These are phyloP conservation scores for Musca vetustissima DNA, from an alignment of 1,140 invertebrate species.

Conservation along the genomic window DNA sequence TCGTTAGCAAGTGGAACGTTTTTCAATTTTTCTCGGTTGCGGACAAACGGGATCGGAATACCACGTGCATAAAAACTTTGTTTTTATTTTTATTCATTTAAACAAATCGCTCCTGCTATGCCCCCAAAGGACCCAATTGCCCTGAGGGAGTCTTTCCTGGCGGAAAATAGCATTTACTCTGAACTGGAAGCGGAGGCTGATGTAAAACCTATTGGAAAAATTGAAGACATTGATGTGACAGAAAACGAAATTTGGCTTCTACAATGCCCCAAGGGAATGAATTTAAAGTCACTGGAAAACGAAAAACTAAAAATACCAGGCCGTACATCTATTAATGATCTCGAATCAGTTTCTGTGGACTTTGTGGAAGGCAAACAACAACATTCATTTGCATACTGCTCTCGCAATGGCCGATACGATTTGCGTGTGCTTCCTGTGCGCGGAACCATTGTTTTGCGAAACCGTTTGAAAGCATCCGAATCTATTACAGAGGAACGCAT, in stretches of 20 bases:
- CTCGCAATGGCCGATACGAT: conserved; percentile 25
- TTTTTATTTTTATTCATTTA: background rate
- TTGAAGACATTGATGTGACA: conserved; percentile 21
- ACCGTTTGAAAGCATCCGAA: conserved; percentile 22
- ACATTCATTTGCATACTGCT: conserved; percentile 29
- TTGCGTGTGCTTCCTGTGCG: conserved; percentile 24
- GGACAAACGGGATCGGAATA: no score
- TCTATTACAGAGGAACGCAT: conserved; percentile 18
- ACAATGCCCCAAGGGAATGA: conserved; percentile 30
- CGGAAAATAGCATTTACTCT: conserved; percentile 17
- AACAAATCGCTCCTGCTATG: background rate
- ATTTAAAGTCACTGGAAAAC: conserved; percentile 20
- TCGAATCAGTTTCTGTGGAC: conserved; percentile 28
- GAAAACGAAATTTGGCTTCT: conserved; percentile 31
- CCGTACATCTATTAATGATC: conserved; percentile 17
- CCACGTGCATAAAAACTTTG: conserved; percentile 13
- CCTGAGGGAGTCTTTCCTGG: conserved; percentile 15
- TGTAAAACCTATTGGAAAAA: conserved; percentile 18
- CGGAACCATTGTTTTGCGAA: conserved; percentile 28
- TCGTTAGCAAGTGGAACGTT: no score
- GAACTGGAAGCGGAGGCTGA: conserved; percentile 16
- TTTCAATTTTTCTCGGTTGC: no score
- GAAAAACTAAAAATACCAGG: conserved; percentile 31
- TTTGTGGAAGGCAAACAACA: background rate
- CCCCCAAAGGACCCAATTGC: background rate